Percentiles rank a stretch among this genome's conserved stretches.
Conservation (phyloP, 2,888 invertebrate species). For the Plagodis dolabraria region DNA sequence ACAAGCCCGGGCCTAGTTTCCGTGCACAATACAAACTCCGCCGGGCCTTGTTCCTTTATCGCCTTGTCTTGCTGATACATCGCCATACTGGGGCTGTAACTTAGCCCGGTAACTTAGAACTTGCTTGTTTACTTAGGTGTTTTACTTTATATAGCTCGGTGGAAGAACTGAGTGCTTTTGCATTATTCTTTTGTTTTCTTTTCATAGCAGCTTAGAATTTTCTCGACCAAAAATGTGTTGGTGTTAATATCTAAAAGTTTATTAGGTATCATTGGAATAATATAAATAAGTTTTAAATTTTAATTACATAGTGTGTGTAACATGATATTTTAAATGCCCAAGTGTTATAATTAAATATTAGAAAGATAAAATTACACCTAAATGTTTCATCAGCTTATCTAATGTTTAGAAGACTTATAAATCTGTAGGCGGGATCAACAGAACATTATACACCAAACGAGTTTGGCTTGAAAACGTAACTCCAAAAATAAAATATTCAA, state of each 20-base stretch:
- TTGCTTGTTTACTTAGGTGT: conserved; percentile 56
- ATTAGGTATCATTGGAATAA: neutral
- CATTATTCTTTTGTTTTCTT: conserved; percentile 17
- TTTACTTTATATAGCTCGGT: conserved; percentile 29
- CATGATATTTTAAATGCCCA: neutral
- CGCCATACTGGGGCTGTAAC: conserved; percentile 67
- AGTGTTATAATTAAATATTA: neutral
- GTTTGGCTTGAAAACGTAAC: conserved; percentile 21
- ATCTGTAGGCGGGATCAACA: conserved; percentile 8
- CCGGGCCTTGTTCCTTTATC: conserved; percentile 65
- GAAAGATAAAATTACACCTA: neutral
- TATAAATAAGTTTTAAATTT: neutral
- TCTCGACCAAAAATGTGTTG: neutral
- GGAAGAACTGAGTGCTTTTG: conserved; percentile 13
- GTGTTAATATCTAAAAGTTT: neutral
- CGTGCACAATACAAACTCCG: conserved; percentile 52
- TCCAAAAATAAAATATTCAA: conserved; percentile 28
- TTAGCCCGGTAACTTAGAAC: conserved; percentile 42
- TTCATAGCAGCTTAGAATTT: neutral
- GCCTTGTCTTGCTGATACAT: conserved; percentile 65
- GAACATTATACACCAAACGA: conserved; percentile 16
- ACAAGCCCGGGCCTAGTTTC: conserved; percentile 44
- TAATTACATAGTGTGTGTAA: neutral
- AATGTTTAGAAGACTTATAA: neutral
- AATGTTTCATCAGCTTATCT: conserved; percentile 1